Base-by-base conservation (phyloP, 2,888 invertebrate species). In the Trimorus sp. region DNA sequence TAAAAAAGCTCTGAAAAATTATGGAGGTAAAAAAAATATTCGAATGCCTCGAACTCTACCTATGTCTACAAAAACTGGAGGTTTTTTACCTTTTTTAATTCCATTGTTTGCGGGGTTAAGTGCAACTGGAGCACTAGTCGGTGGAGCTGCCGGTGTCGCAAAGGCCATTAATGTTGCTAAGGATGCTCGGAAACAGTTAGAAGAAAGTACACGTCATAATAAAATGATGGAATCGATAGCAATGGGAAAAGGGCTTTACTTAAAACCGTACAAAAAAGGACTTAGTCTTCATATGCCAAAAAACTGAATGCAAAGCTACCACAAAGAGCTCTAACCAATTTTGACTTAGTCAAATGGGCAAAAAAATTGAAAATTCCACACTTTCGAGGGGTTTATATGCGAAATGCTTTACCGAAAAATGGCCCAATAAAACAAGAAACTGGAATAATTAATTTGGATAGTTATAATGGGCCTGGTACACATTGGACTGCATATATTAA, bases 351-450 rank as follows among this genome's bases (percentile, higher is more conserved):
- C 6, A 86, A 85, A 71, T 88, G 85, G 79, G 84, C 84, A 84
- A 83, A 87, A 82, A 73, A 1, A 7, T 11, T 79, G 9, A 71
- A 88, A 83, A 84, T 89, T 81, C 83, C 86, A 37, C 49, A 89
- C 77, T 90, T 90, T 82, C 85, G 89, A 53, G 90, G 88, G 7
- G 87, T 90, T 81, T 89, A 85, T 74, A 89, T 88, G 86, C 49
- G 86, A 69, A 79, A 86, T 75, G 63, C 7, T 9, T 83, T 86
- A 81, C 85, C 87, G 16, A 69, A 48, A 16, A 14, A 37, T 14
- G 68, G 73, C 4, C 49, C 69, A 8, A 7, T 8, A 8, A 49
- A 15, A 12, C 7, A 63, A 15, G 77, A 80, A 77, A 59, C 49
- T 5, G 77, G 54, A 3, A 76, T 76, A 63, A 53, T 49, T 60